These are phyloP conservation scores for Periparus ater DNA, from an alignment of 2,797 vertebrate genomes.

Conservation along the genomic window DNA sequence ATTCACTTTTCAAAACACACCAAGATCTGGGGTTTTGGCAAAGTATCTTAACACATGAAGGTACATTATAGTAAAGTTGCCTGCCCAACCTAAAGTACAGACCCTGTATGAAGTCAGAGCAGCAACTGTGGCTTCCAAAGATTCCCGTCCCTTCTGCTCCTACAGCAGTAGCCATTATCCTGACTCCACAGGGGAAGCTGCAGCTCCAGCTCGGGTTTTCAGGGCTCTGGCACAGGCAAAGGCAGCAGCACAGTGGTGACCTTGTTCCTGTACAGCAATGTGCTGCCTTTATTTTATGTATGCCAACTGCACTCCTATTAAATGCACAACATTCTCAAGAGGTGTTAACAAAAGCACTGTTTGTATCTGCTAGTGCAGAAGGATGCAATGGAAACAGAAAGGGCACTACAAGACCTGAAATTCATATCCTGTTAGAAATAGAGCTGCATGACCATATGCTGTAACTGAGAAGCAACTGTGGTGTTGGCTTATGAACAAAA, in stretches of 20 bases:
- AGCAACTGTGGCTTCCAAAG: neutral
- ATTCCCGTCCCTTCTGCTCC: neutral
- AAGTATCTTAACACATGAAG: neutral
- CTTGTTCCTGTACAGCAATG: neutral
- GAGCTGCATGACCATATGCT: neutral
- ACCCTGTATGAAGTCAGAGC: neutral
- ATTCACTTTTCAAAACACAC: neutral
- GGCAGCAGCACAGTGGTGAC: neutral
- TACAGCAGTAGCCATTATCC: neutral
- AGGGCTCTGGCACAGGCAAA: slow-evolving; percentile 14
- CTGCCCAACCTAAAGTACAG: neutral
- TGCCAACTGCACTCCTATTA: neutral
- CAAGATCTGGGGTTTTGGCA: neutral
- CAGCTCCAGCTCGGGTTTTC: neutral
- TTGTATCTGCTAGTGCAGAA: neutral
- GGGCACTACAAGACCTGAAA: neutral
- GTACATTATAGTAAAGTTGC: neutral
- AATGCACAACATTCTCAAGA: neutral
- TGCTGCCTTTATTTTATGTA: neutral
- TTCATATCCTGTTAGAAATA: slow-evolving; percentile 26
- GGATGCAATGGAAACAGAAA: neutral
- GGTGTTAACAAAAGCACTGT: neutral
- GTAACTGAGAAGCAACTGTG: neutral
- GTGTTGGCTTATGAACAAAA: neutral
- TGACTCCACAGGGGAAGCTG: neutral